These are phyloP conservation scores for Rousettus madagascariensis DNA, from an alignment of 2,797 vertebrate species.

Conservation along the genomic window DNA sequence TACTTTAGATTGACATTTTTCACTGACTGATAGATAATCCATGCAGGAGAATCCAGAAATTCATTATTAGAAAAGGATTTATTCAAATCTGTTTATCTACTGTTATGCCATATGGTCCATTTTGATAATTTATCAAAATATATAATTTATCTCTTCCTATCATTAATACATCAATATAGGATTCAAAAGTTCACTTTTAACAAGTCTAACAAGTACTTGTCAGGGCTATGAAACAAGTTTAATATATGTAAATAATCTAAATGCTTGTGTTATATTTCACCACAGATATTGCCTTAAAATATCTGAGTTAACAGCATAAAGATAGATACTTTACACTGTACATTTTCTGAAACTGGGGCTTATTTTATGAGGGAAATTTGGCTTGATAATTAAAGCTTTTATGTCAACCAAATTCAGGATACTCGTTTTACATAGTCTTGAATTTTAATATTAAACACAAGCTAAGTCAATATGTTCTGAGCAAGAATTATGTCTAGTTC, in stretches of 20 bases:
- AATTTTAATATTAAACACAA: not conserved
- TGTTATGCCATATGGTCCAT: not conserved
- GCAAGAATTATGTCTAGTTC: not conserved
- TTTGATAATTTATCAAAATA: not conserved
- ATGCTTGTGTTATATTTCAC: not conserved
- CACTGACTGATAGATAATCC: not conserved
- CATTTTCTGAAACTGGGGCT: not conserved
- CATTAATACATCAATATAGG: not conserved
- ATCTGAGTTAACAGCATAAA: not conserved
- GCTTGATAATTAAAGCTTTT: not conserved
- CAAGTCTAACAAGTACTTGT: not conserved
- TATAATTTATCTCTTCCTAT: not conserved
- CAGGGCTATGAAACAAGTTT: not conserved
- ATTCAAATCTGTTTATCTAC: not conserved
- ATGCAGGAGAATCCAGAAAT: not conserved
- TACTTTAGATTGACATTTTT: slow-evolving; percentile 20
- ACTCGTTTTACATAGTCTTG: not conserved
- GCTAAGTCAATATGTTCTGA: not conserved
- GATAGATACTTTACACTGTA: not conserved
- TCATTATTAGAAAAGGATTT: not conserved
- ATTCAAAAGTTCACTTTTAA: not conserved
- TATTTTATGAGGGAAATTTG: not conserved
- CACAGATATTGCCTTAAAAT: not conserved
- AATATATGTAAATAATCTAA: not conserved
- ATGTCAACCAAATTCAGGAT: not conserved